Base-by-base conservation (phyloP, 2,888 invertebrate species). In the Dynastes grantii region DNA sequence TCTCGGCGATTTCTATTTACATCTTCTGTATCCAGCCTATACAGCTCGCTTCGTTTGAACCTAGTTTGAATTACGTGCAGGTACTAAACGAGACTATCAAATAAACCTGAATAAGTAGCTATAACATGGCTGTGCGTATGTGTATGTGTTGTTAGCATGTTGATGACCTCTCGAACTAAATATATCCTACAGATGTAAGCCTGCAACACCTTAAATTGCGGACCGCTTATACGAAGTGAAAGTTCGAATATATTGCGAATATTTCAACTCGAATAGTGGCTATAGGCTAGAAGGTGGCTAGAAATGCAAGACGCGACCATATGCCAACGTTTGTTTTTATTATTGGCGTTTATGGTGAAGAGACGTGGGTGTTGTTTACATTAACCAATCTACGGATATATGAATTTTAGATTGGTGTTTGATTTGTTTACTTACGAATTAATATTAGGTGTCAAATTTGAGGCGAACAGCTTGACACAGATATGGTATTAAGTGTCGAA, bases 151-250 rank as follows among this genome's bases (percentile, higher is more conserved):
- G 11, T 63, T 63, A 63, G 27, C 29, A 63, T 63, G 63, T 63
- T 63, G 63, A 63, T n/a, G 63, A 63, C 63, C 63, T 29, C 63
- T 63, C 27, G 63, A 63, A 63, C 63, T 63, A 63, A 63, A 63
- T 63, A 63, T 63, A 63, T 27, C 13, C 11, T 1, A 63, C 63
- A 13, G 63, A 13, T 32, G 9, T 9, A 22, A 22, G 16, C 22
- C 16, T 16, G 16, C 22, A 29, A 63, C 63, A 63, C 63, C 63
- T 63, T 63, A 63, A 29, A 63, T 63, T 9, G 29, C 63, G 63
- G 29, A 45, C 45, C 63, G 63, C 11, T 63, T 22, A 22, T 22
- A 13, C 13, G 11, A 13, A 63, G 63, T 63, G 63, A 63, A 63
- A 63, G 63, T 63, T 32, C 11, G 63, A 13, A 29, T 29, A n/a